Percentiles rank a stretch among this genome's conserved stretches.
Conservation (phyloP, 2,888 invertebrate genomes). For the Tenthredo livida region DNA sequence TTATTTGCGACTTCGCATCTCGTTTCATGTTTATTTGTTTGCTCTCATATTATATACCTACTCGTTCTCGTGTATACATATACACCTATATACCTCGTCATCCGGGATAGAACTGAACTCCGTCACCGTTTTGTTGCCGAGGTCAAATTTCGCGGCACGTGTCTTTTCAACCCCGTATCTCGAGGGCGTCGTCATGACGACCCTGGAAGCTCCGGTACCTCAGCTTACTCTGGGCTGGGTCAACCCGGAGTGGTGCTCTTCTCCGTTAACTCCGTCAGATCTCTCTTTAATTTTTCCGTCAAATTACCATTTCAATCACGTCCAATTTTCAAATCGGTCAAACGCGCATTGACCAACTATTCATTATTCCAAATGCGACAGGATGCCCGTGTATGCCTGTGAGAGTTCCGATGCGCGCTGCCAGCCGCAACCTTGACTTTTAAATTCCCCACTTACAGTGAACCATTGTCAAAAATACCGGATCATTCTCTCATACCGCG, state of each 20-base stretch:
- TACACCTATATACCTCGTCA: background rate
- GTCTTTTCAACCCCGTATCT: constrained; percentile 42
- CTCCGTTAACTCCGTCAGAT: background rate
- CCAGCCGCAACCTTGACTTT: constrained; percentile 32
- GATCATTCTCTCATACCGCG: background rate
- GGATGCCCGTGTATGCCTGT: background rate
- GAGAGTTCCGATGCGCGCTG: background rate
- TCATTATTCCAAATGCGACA: background rate
- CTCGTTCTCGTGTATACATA: background rate
- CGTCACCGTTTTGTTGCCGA: constrained; percentile 55
- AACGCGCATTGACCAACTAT: background rate
- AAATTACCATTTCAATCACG: background rate
- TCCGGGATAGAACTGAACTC: background rate
- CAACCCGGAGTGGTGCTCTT: background rate
- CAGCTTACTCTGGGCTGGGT: constrained; percentile 1
- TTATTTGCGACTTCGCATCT: background rate
- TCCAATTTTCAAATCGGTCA: background rate
- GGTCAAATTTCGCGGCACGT: constrained; percentile 62
- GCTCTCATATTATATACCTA: background rate
- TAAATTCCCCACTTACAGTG: background rate
- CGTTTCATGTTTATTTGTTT: constrained; percentile 8
- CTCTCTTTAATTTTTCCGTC: background rate
- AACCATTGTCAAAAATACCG: constrained; percentile 27
- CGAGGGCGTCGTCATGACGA: constrained; percentile 53
- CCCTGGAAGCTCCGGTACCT: constrained; percentile 33